Percentiles rank a stretch among this genome's conserved stretches.
Conservation (phyloP, 2,113 vertebrate genomes). For the Serinus canaria region DNA sequence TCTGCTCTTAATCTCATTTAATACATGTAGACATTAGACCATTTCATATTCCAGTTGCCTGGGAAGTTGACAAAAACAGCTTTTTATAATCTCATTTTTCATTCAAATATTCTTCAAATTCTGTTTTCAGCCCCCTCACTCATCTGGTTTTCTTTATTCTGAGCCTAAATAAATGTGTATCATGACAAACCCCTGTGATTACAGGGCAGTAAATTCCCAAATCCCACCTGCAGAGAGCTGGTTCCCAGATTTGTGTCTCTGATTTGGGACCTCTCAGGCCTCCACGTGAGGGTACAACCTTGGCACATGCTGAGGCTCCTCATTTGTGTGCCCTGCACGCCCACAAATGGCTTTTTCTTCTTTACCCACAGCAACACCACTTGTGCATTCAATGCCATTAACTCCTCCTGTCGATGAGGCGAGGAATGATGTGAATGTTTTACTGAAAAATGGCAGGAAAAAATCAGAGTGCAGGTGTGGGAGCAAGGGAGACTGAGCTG, state of each 20-base stretch:
- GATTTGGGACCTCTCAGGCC: not conserved
- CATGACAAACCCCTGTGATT: not conserved
- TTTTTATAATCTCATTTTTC: not conserved
- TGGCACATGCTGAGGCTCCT: not conserved
- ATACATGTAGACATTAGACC: not conserved
- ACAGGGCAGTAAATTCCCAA: not conserved
- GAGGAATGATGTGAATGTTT: not conserved
- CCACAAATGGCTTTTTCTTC: not conserved
- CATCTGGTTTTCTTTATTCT: not conserved
- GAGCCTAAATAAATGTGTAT: not conserved
- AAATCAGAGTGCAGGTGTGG: rapidly evolving
- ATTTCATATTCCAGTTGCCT: not conserved
- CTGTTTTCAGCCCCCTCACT: not conserved
- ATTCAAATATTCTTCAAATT: not conserved
- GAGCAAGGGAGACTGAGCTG: not conserved
- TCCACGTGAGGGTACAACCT: rapidly evolving
- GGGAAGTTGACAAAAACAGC: not conserved
- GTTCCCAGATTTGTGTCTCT: not conserved
- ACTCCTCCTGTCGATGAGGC: not conserved
- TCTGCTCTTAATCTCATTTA: conserved; percentile 16
- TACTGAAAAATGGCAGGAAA: not conserved
- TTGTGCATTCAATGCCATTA: not conserved
- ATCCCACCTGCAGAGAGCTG: not conserved
- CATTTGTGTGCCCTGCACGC: not conserved
- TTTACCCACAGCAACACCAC: not conserved